phyloP scores from a whole-genome alignment of 2,888 invertebrate genomes.

The Mimachlamys varia region DNA sequence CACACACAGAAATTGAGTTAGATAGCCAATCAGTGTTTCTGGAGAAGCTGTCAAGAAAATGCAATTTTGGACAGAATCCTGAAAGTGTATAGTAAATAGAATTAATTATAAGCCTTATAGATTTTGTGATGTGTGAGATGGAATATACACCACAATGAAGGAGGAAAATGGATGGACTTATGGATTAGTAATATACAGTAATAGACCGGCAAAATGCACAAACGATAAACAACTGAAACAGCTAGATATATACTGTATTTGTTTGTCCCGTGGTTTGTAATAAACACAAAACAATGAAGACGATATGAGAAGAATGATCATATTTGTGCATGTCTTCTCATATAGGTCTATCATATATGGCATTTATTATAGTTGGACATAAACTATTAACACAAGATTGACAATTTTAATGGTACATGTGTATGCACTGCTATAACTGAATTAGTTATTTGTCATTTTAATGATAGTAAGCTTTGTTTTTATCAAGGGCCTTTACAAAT shows the following conservation, averaged over 20 bases:
- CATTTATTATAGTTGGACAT: too few relatives aligned
- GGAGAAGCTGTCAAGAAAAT: slow-evolving; percentile 14
- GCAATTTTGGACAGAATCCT: slow-evolving; percentile 17
- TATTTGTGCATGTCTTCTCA: too few relatives aligned
- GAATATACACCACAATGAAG: not conserved
- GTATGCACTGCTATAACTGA: too few relatives aligned
- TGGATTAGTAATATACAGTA: not conserved
- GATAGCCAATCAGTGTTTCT: slow-evolving; percentile 9
- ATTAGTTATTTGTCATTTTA: too few relatives aligned
- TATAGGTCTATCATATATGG: too few relatives aligned
- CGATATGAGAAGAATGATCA: too few relatives aligned
- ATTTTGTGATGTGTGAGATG: slow-evolving; percentile 7
- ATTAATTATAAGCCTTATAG: slow-evolving; percentile 27
- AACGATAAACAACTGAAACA: not conserved
- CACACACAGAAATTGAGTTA: not conserved
- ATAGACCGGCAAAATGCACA: not conserved
- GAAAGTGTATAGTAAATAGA: slow-evolving; percentile 23
- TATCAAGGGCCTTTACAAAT: too few relatives aligned
- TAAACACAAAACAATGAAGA: not conserved
- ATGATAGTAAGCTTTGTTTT: too few relatives aligned
- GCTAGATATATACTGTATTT: too few relatives aligned
- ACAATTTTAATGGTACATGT: too few relatives aligned
- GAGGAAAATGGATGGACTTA: not conserved
- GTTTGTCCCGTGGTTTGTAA: not conserved
- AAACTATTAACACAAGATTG: too few relatives aligned